phyloP scores from a whole-genome alignment of 2,113 vertebrate species.

The Austrofundulus limnaeus region DNA sequence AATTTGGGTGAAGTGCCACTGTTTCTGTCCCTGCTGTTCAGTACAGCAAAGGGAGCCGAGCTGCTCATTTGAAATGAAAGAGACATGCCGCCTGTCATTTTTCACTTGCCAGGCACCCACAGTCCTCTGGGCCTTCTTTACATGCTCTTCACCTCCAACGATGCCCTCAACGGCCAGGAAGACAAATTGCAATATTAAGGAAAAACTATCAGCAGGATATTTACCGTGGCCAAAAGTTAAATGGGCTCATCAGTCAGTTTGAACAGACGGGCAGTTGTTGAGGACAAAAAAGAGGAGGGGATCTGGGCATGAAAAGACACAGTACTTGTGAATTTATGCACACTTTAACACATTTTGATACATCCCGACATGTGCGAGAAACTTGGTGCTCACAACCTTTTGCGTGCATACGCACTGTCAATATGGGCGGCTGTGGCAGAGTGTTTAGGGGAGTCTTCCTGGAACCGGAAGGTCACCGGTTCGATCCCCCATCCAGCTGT shows the following conservation, averaged over 20 bases:
- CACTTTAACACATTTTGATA: background rate
- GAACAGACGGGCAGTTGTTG: constrained; percentile 18
- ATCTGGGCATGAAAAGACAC: constrained; percentile 17
- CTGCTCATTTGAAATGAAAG: constrained; percentile 39
- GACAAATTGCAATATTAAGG: constrained; percentile 70
- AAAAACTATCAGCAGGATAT: constrained; percentile 64
- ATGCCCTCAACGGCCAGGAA: constrained; percentile 59
- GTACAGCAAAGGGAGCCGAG: constrained; percentile 34
- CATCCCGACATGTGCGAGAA: too few species aligned
- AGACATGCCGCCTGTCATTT: constrained; percentile 66
- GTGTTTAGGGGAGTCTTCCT: too few species aligned
- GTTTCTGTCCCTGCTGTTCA: constrained; percentile 58
- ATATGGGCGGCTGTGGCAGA: too few species aligned
- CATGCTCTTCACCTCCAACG: constrained; percentile 69
- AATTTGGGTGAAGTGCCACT: constrained; percentile 70
- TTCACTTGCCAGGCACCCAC: constrained; percentile 64
- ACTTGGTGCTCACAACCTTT: too few species aligned
- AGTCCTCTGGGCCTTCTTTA: constrained; percentile 57
- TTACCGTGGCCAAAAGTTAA: constrained; percentile 64
- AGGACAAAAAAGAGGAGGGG: constrained; percentile 5
- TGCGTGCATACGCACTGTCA: too few species aligned
- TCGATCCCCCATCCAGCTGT: too few species aligned
- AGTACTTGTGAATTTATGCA: background rate
- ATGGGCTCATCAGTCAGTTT: constrained; percentile 54
- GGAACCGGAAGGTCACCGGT: too few species aligned